Conservation (phyloP, 2,888 invertebrate genomes). For the Drosophila cyrtoloma region DNA sequence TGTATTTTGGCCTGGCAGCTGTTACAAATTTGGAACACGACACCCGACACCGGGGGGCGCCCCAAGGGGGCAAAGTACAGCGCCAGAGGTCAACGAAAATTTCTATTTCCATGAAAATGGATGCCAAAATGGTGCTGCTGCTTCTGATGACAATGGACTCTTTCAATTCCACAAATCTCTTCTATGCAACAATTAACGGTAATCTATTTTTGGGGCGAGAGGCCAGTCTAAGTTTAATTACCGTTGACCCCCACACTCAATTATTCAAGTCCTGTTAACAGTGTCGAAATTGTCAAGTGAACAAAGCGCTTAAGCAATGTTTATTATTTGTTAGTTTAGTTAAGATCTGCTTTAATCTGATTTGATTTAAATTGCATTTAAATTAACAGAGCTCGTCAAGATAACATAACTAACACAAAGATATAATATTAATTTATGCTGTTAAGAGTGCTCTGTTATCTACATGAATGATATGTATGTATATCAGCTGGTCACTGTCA, state of each 20-base stretch:
- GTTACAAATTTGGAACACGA: slow-evolving; percentile 71
- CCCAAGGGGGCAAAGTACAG: slow-evolving; percentile 42
- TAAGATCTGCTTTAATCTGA: neutral
- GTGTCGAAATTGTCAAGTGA: neutral
- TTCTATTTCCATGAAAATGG: slow-evolving; percentile 35
- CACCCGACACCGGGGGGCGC: slow-evolving; percentile 19
- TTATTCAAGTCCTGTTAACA: neutral
- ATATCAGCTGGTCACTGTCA: neutral
- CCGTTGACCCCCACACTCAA: neutral
- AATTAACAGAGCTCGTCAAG: neutral
- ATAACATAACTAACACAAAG: neutral
- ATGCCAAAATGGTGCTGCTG: slow-evolving; percentile 29
- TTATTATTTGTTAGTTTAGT: neutral
- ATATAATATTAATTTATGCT: neutral
- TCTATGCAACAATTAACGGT: slow-evolving; percentile 13
- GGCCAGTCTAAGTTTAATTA: slow-evolving; percentile 1
- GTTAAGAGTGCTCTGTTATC: neutral
- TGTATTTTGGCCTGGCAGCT: slow-evolving; percentile 40
- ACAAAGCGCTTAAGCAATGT: neutral
- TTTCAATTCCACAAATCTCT: slow-evolving; percentile 27
- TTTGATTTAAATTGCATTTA: neutral
- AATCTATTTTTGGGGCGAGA: neutral
- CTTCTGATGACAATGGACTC: slow-evolving; percentile 42
- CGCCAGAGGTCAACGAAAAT: slow-evolving; percentile 56
- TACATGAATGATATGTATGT: neutral